phyloP scores from a whole-genome alignment of 2,113 vertebrate genomes.

The Isichthys henryi region DNA sequence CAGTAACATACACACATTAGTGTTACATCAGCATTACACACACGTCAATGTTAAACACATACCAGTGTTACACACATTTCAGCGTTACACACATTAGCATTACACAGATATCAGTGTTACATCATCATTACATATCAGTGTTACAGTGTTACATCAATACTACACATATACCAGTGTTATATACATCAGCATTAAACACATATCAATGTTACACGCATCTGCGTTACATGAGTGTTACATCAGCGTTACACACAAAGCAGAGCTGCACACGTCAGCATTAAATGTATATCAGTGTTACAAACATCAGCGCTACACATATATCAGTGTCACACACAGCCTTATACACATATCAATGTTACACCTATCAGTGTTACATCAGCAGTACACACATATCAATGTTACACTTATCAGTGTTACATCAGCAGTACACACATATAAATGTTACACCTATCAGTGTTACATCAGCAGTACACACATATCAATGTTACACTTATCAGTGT shows the following conservation, averaged over 20 bases:
- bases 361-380: no score
- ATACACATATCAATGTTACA: background rate
- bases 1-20: background rate
- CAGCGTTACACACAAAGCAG: background rate
- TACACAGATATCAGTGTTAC: no score
- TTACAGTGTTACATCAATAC: no score
- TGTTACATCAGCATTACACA: background rate
- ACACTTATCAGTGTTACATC: background rate
- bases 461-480: no score
- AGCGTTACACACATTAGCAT: background rate
- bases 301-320: background rate
- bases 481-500: no score
- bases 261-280: background rate
- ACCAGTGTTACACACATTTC: background rate
- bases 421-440: background rate
- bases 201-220: background rate
- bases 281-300: background rate
- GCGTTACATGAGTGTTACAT: background rate
- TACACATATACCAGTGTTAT: no score
- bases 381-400: background rate
- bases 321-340: background rate
- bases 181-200: no score
- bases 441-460: background rate
- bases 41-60: background rate
- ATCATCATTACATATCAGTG: no score